Conservation (phyloP, 2,797 vertebrate species). For the Neostethus bicornis region DNA sequence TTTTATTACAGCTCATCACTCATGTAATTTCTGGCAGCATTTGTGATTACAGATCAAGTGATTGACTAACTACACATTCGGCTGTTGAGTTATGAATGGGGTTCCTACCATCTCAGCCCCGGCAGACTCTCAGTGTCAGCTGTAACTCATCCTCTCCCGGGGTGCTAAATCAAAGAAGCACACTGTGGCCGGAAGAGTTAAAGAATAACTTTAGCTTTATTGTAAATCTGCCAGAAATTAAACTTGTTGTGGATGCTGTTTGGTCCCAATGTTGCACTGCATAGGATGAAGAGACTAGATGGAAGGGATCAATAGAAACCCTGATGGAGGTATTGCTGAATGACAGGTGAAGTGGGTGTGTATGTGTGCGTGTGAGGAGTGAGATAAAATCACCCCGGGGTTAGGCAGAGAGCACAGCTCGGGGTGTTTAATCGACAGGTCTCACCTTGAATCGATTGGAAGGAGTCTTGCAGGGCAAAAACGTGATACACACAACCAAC, state of each 20-base stretch:
- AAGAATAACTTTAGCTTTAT: slow-evolving; percentile 80
- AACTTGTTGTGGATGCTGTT: slow-evolving; percentile 55
- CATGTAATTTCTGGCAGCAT: slow-evolving; percentile 94
- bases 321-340: slow-evolving; percentile 77
- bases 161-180: slow-evolving; percentile 79
- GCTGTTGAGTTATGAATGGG: slow-evolving; percentile 90
- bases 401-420: slow-evolving; percentile 75
- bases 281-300: slow-evolving; percentile 64
- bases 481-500: slow-evolving; percentile 70
- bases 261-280: slow-evolving; percentile 58
- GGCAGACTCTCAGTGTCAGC: slow-evolving; percentile 76
- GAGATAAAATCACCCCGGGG: slow-evolving; percentile 69
- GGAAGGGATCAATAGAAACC: slow-evolving; percentile 71
- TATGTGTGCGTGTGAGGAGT: slow-evolving; percentile 32
- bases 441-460: slow-evolving; percentile 79
- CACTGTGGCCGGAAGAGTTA: slow-evolving; percentile 77
- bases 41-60: slow-evolving; percentile 99
- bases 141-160: slow-evolving; percentile 78
- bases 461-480: slow-evolving; percentile 63
- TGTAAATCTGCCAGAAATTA: slow-evolving; percentile 83
- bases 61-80: slow-evolving; percentile 97
- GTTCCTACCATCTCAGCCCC: slow-evolving; percentile 73
- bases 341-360: slow-evolving; percentile 70
- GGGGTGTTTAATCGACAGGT: slow-evolving; percentile 80
- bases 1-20: slow-evolving; percentile 94